Evolutionary conservation across 2,797 vertebrate genomes (phyloP).

Genomic region (Orestias chungarensis): DNA sequence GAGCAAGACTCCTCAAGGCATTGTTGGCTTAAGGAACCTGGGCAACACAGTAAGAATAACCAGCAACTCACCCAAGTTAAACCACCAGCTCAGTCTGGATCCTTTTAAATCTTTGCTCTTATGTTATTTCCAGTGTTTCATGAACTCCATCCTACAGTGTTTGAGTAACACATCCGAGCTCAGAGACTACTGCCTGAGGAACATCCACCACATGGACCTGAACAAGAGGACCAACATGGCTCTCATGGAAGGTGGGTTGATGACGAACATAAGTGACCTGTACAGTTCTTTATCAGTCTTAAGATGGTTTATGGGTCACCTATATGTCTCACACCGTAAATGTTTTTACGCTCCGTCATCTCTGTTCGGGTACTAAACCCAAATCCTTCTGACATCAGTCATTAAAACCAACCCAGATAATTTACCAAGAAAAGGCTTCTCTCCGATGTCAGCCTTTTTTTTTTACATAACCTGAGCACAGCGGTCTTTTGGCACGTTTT

Average conservation of each 20-base stretch:
- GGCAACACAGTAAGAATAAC: slow-evolving; percentile 91
- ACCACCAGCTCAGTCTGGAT: accelerated
- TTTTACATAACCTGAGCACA: background rate
- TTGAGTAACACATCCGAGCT: slow-evolving; percentile 94
- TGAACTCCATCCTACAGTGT: slow-evolving; percentile 98
- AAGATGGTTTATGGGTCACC: background rate
- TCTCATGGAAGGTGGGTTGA: slow-evolving; percentile 88
- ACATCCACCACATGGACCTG: slow-evolving; percentile 86
- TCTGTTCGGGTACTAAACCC: background rate
- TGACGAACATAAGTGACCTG: background rate
- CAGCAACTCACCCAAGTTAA: background rate
- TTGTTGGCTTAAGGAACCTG: slow-evolving; percentile 93
- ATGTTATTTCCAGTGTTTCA: slow-evolving; percentile 88
- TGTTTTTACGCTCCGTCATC: background rate
- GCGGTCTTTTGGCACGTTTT: background rate
- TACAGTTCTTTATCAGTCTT: background rate
- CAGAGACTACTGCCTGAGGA: slow-evolving; percentile 93
- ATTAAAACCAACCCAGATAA: background rate
- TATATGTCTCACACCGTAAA: background rate
- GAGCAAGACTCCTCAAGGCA: slow-evolving; percentile 91
- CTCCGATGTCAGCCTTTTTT: too few relatives aligned
- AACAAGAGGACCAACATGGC: slow-evolving; percentile 82
- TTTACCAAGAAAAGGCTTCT: too few relatives aligned
- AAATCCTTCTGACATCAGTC: background rate
- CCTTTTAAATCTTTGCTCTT: background rate